Evolutionary conservation across 2,113 vertebrate species (phyloP).

Genomic region (Tretioscincus oriximinensis): DNA sequence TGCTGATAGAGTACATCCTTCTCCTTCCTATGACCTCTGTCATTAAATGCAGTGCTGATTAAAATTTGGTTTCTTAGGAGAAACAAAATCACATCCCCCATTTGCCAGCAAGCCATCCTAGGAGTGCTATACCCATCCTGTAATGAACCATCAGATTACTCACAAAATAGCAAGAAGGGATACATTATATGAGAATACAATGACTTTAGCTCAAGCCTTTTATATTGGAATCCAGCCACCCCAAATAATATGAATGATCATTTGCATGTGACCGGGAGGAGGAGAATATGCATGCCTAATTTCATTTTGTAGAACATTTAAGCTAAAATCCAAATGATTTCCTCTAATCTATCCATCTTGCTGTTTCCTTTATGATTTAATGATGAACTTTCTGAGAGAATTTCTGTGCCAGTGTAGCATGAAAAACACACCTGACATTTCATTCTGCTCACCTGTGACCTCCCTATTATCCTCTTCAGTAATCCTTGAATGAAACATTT

Average conservation of each 20-base stretch:
- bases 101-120: no score
- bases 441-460: conserved; percentile 51
- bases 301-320: conserved; percentile 22
- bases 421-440: conserved; percentile 41
- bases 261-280: background rate
- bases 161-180: background rate
- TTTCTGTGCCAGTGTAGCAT: conserved; percentile 39
- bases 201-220: background rate
- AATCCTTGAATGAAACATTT: conserved; percentile 49
- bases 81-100: no score
- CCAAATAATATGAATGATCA: background rate
- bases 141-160: background rate
- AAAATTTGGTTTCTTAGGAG: no score
- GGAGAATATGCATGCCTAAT: background rate
- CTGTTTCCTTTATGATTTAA: conserved; percentile 51
- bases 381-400: conserved; percentile 36
- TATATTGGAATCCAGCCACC: background rate
- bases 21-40: no score
- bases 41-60: no score
- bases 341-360: conserved; percentile 40
- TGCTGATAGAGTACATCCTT: no score
- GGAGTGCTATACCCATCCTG: no score
- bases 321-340: conserved; percentile 3
- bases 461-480: conserved; percentile 44
- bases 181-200: background rate